Conservation (phyloP, 2,797 vertebrate genomes). For the Enteromius argenteus region DNA sequence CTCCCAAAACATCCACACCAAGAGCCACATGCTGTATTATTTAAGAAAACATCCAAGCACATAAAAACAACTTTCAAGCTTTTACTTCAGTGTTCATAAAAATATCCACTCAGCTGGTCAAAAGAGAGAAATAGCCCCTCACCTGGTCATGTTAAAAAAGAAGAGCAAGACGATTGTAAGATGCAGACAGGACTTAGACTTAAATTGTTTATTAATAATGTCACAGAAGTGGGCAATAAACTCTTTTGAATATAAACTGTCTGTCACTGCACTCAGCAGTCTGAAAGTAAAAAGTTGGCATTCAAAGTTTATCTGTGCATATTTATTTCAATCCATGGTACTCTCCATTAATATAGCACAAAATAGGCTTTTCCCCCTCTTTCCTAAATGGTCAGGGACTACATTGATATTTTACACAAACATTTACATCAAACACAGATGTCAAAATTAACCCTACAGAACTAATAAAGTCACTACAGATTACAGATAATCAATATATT, state of each 20-base stretch:
- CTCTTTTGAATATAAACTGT: conserved; percentile 1
- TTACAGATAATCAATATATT: not conserved
- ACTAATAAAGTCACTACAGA: not conserved
- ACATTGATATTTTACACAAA: not conserved
- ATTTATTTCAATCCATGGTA: not conserved
- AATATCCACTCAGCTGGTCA: not conserved
- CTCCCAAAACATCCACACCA: not conserved
- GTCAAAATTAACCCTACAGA: not conserved
- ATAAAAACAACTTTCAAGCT: not conserved
- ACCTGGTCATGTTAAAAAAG: too few species aligned
- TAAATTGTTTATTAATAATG: conserved; percentile 17
- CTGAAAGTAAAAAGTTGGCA: not conserved
- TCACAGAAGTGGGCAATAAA: conserved; percentile 3
- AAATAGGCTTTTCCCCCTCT: not conserved
- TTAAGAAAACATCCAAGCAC: not conserved
- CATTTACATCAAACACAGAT: not conserved
- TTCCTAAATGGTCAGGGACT: not conserved
- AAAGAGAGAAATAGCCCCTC: not conserved
- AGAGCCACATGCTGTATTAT: not conserved
- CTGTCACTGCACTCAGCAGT: not conserved
- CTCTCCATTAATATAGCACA: too few species aligned
- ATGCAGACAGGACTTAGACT: not conserved
- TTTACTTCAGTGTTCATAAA: conserved; percentile 14
- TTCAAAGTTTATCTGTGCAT: not conserved
- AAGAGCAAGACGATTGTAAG: not conserved